These are phyloP conservation scores for Echiichthys vipera DNA, from an alignment of 2,797 vertebrate genomes.

Conservation along the genomic window DNA sequence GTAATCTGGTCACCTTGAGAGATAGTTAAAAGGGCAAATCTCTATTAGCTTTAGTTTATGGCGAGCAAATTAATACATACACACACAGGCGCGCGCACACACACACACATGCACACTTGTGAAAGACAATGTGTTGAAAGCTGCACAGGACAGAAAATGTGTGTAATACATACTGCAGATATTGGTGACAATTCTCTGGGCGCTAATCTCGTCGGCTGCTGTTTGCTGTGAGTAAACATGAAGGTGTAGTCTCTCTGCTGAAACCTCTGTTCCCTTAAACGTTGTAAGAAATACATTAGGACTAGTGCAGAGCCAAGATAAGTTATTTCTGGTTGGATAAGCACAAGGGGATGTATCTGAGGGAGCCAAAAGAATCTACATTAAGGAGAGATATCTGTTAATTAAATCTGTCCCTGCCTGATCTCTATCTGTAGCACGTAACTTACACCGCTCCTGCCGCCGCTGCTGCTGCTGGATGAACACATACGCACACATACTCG, in stretches of 20 bases:
- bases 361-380: conserved; percentile 83
- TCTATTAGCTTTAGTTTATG: conserved; percentile 83
- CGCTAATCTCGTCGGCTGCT: conserved; percentile 65
- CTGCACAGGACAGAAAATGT: conserved; percentile 27
- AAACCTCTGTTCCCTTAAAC: conserved; percentile 71
- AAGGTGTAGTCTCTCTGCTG: conserved; percentile 60
- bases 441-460: conserved; percentile 72
- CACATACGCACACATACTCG: conserved; percentile 15
- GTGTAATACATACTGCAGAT: conserved; percentile 53
- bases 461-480: conserved; percentile 47
- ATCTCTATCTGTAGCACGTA: conserved; percentile 83
- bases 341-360: conserved; percentile 78
- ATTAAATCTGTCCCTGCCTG: conserved; percentile 86
- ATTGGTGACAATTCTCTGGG: conserved; percentile 55
- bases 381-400: conserved; percentile 87
- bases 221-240: conserved; percentile 73
- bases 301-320: conserved; percentile 77
- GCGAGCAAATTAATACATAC: conserved; percentile 64
- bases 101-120: conserved; percentile 22
- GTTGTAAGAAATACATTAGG: conserved; percentile 76
- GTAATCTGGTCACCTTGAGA: conserved; percentile 85
- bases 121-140: conserved; percentile 38
- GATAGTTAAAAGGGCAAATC: conserved; percentile 82
- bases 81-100: conserved; percentile 12
- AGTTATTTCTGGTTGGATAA: conserved; percentile 83